These are phyloP conservation scores for Palythoa caribaeorum DNA, from an alignment of 92 coral and sea anemone species.

Conservation along the genomic window DNA sequence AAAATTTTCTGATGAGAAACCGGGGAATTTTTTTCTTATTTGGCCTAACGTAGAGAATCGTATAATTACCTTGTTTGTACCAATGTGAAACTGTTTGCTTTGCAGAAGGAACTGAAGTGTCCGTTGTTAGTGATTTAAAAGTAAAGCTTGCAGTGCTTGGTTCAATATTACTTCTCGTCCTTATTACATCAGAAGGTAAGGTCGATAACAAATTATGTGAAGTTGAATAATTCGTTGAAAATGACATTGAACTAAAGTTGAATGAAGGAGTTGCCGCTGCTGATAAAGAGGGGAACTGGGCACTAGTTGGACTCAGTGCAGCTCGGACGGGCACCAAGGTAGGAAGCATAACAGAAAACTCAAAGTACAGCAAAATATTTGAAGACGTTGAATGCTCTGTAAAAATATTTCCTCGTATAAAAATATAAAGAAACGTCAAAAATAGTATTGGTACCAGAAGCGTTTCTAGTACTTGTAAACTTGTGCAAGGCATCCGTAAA, in stretches of 20 bases:
- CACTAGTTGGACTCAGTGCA: neutral
- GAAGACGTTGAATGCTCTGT: slow-evolving; percentile 20
- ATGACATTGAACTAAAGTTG: neutral
- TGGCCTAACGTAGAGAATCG: neutral
- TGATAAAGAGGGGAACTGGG: neutral
- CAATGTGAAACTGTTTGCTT: neutral
- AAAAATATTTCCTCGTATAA: slow-evolving; percentile 13
- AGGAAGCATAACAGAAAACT: neutral
- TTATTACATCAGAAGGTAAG: neutral
- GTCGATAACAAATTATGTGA: neutral
- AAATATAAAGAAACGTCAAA: slow-evolving; percentile 3
- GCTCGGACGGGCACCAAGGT: neutral
- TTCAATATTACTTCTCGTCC: neutral
- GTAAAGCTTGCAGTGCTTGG: slow-evolving; percentile 7
- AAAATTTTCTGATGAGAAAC: neutral
- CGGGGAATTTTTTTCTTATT: neutral
- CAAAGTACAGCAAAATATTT: neutral
- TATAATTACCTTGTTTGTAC: slow-evolving; percentile 16
- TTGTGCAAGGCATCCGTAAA: neutral
- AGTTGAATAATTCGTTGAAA: neutral
- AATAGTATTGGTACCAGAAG: neutral
- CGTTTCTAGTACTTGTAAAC: neutral
- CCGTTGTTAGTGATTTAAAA: neutral
- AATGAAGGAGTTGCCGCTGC: slow-evolving; percentile 25
- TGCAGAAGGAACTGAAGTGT: neutral